Percentiles rank a stretch among this genome's conserved stretches.
Conservation (phyloP, 1,140 invertebrate species). For the Magallana angulata region DNA sequence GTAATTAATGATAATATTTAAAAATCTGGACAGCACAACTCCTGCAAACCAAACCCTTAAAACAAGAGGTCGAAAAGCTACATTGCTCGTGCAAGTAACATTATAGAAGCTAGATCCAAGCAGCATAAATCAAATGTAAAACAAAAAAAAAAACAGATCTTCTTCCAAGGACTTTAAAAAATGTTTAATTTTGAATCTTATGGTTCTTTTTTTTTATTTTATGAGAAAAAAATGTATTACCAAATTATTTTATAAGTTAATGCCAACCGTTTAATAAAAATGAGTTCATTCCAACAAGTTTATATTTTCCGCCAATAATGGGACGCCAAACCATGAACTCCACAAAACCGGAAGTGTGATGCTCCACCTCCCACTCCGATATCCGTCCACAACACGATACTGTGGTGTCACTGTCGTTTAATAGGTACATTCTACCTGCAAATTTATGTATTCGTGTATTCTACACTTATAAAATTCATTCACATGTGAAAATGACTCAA, state of each 20-base stretch:
- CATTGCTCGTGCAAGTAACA: too few relatives aligned
- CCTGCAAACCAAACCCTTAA: too few relatives aligned
- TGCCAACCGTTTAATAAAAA: background rate
- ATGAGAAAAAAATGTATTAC: too few relatives aligned
- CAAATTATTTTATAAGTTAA: background rate
- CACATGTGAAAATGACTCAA: too few relatives aligned
- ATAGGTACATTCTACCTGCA: constrained; percentile 11
- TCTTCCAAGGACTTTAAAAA: background rate
- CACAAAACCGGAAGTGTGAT: background rate
- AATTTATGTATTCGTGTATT: background rate
- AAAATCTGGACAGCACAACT: too few relatives aligned
- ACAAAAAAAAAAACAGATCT: background rate
- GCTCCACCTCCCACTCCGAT: background rate
- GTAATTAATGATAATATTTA: too few relatives aligned
- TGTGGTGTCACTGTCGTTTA: background rate
- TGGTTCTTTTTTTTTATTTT: too few relatives aligned
- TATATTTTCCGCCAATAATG: background rate
- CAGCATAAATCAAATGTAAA: background rate
- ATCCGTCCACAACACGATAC: background rate
- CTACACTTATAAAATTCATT: too few relatives aligned
- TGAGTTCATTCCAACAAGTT: background rate
- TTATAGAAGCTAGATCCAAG: too few relatives aligned
- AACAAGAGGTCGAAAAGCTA: too few relatives aligned
- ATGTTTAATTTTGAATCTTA: background rate
- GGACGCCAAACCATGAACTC: background rate